phyloP scores from a whole-genome alignment of 2,888 invertebrate species.

The Phyllotreta striolata region DNA sequence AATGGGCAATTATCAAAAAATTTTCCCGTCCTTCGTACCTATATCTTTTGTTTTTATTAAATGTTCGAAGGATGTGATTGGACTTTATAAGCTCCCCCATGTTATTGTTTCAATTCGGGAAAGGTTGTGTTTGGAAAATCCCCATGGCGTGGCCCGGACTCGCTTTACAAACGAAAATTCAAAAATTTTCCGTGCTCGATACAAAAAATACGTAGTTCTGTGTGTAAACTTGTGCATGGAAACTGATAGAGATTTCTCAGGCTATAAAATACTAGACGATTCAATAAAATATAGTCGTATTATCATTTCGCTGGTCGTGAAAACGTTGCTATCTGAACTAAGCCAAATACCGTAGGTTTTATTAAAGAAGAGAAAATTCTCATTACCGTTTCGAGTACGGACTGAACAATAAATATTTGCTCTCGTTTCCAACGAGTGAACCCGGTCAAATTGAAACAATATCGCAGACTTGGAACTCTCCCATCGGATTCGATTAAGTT shows the following conservation, averaged over 20 bases:
- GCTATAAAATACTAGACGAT: no score
- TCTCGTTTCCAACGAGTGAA: no score
- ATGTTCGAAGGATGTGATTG: slow-evolving; percentile 45
- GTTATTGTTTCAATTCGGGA: slow-evolving; percentile 42
- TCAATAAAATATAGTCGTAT: no score
- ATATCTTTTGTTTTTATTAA: slow-evolving; percentile 45
- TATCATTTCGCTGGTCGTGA: slow-evolving; percentile 1
- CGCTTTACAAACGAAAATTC: no score
- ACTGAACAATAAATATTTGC: not conserved
- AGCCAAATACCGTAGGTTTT: not conserved
- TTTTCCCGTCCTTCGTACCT: slow-evolving; percentile 32
- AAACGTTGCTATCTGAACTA: not conserved
- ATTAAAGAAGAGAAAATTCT: slow-evolving; percentile 11
- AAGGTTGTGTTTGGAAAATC: not conserved
- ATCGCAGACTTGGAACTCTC: no score
- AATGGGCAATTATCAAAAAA: slow-evolving; percentile 54
- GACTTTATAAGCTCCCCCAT: slow-evolving; percentile 44
- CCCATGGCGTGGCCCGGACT: not conserved
- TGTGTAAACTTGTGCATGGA: no score
- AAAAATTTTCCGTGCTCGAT: no score
- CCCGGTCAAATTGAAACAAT: no score
- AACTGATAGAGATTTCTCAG: no score
- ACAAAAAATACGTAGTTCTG: no score
- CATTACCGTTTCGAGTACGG: slow-evolving; percentile 11
- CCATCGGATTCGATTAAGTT: no score